Conservation (phyloP, 2,113 vertebrate species). For the Sinosuthora webbiana region DNA sequence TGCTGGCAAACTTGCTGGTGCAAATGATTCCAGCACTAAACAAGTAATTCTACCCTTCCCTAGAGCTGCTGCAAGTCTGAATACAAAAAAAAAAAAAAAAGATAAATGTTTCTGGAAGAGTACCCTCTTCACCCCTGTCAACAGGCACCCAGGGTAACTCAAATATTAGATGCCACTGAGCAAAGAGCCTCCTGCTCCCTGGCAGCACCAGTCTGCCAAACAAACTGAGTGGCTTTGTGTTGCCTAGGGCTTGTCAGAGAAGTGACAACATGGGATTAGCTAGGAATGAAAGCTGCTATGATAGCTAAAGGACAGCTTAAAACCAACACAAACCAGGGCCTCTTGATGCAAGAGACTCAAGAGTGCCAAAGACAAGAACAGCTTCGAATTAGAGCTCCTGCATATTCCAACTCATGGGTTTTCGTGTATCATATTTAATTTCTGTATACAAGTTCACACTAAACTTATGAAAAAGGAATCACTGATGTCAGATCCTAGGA, state of each 20-base stretch:
- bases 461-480: background rate
- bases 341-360: background rate
- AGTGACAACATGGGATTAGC: constrained; percentile 32
- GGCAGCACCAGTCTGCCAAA: background rate
- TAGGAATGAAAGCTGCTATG: constrained; percentile 19
- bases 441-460: background rate
- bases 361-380: background rate
- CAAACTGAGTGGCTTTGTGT: background rate
- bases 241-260: background rate
- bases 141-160: background rate
- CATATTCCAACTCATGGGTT: background rate
- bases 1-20: background rate
- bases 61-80: background rate
- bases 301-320: background rate
- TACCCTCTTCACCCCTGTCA: background rate
- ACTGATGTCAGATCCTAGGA: background rate
- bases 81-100: background rate
- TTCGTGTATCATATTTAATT: background rate
- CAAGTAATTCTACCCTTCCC: background rate
- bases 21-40: background rate
- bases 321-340: background rate
- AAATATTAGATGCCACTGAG: background rate
- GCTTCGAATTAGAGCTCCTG: background rate
- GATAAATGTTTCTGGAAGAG: background rate
- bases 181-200: background rate